Evolutionary conservation across 2,888 invertebrate species (phyloP), one percentile per base, ranked within the genome.

Genomic region (Therioaphis trifolii): DNA sequence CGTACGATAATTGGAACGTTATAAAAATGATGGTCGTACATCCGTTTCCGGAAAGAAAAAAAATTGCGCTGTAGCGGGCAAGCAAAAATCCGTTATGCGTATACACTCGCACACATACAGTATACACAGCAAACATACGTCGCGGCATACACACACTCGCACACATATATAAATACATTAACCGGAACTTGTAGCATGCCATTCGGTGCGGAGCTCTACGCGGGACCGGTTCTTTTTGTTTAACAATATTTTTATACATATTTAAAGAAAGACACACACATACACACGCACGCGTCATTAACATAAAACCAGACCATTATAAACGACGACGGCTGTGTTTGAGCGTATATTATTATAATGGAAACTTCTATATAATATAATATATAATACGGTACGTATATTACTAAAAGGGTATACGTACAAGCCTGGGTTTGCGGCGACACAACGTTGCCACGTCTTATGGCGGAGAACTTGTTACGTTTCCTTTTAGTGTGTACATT

Each of bases 161-260:
- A 24, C 14, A 52, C 11, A 49, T 35, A 35, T n/a, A 46, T 11
- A 14, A 27, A 61, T 63, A 80, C 55, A 69, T 68, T 74, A 82
- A 82, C 82, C 82, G 82, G 82, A 82, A 82, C 82, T 72, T 24
- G 80, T 49, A 72, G 74, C 58, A 27, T 61, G 80, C 58, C 72
- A 29, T 80, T 72, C 75, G 40, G 61, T 21, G 78, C 15, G 9
- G 40, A n/a, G 63, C 76, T 72, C 46, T 5, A 63, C 80, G 27
- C 61, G 72, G 63, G 82, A 82, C 82, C 82, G 82, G 82, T 82
- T 82, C 82, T 82, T 82, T 82, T 82, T 82, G 82, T 82, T 82
- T 72, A 82, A 82, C 74, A 82, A 82, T 74, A 82, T 52, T 82
- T 82, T 82, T 82, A 72, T 72, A 82, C 40, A 61, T 69, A 66